Conservation (phyloP, 2,113 vertebrate genomes). For the Osmerus eperlanus region DNA sequence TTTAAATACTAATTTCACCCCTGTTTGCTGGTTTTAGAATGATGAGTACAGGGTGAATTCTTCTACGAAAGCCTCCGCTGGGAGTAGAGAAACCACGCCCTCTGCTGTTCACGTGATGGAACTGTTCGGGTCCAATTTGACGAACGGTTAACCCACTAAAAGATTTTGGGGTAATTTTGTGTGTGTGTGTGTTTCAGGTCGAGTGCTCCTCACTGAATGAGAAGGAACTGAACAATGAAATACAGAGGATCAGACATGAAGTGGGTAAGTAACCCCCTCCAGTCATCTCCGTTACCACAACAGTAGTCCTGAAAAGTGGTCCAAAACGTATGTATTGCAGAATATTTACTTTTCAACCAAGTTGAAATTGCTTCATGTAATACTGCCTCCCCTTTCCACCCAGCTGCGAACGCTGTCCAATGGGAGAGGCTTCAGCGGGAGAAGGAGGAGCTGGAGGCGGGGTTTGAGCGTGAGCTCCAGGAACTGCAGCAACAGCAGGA, state of each 20-base stretch:
- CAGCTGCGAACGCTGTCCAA: conserved; percentile 74
- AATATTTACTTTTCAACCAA: not conserved
- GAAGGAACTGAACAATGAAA: conserved; percentile 78
- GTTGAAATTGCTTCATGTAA: not conserved
- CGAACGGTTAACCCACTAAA: too few species aligned
- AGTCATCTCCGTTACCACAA: too few species aligned
- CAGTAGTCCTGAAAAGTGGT: too few species aligned
- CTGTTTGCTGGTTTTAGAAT: too few species aligned
- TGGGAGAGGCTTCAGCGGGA: conserved; percentile 84
- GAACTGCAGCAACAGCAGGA: conserved; percentile 81
- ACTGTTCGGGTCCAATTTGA: too few species aligned
- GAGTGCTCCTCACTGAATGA: conserved; percentile 82
- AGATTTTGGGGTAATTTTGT: not conserved
- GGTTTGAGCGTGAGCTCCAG: conserved; percentile 79
- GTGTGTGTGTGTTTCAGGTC: conserved; percentile 72
- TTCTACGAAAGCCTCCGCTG: too few species aligned
- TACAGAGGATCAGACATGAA: conserved; percentile 86
- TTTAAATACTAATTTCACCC: too few species aligned
- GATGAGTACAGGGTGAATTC: too few species aligned
- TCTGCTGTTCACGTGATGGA: too few species aligned
- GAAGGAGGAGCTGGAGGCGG: conserved; percentile 82
- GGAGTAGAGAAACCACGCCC: too few species aligned
- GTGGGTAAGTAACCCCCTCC: conserved; percentile 79
- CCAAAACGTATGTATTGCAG: too few species aligned
- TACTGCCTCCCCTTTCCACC: not conserved